phyloP scores from a whole-genome alignment of 1,140 invertebrate species.

The Papilio polyxenes region DNA sequence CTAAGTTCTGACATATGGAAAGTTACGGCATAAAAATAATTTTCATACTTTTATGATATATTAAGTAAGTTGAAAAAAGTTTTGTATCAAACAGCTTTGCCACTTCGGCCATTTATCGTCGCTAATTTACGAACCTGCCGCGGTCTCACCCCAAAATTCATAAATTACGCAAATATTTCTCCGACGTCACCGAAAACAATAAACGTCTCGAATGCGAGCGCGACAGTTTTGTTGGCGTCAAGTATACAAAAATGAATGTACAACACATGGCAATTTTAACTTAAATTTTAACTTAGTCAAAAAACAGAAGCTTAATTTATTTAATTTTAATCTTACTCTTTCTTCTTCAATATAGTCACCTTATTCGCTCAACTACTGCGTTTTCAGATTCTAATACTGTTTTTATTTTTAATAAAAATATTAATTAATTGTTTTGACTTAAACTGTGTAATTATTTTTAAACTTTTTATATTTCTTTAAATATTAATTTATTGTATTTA shows the following conservation, averaged over 20 bases:
- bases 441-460: background rate
- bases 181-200: slow-evolving; percentile 32
- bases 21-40: background rate
- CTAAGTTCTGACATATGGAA: slow-evolving; percentile 5
- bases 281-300: too few species aligned
- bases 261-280: background rate
- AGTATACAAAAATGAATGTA: background rate
- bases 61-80: slow-evolving; percentile 23
- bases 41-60: slow-evolving; percentile 19
- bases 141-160: slow-evolving; percentile 32
- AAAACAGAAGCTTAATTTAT: too few species aligned
- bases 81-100: slow-evolving; percentile 18
- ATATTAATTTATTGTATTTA: background rate
- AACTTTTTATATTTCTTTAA: background rate
- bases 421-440: too few species aligned
- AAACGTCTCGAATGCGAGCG: slow-evolving; percentile 10
- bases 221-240: slow-evolving; percentile 5
- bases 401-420: too few species aligned
- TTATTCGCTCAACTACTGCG: too few species aligned
- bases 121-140: slow-evolving; percentile 31
- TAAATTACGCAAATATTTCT: slow-evolving; percentile 34
- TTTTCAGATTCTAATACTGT: too few species aligned
- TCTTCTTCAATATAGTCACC: too few species aligned
- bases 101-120: slow-evolving; percentile 30
- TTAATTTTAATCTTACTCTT: too few species aligned